Base-by-base conservation (phyloP, 2,888 invertebrate species). In the Rhogogaster chlorosoma region DNA sequence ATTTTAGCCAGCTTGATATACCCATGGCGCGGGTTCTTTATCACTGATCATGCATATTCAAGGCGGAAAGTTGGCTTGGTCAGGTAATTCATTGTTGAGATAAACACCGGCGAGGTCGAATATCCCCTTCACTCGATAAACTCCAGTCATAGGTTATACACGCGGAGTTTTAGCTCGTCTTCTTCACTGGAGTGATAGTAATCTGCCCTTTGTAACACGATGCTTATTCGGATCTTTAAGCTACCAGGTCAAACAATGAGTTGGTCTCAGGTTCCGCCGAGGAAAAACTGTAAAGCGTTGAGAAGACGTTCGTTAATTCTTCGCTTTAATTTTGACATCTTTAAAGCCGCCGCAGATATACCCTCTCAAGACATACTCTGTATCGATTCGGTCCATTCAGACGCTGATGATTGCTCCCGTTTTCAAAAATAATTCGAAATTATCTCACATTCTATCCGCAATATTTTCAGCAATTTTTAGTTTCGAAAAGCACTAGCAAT, bases 201-300 rank as follows among this genome's bases (percentile, higher is more conserved):
- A 77, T 77, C 77, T 77, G 53, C 77, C 77, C 77, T 77, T 77
- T 77, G 77, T 77, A 73, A 73, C 38, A 18, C 77, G 77, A 77
- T 49, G 77, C 49, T 73, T 73, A 42, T 73, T 73, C 71, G 26
- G 71, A 42, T 38, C 71, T 73, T 22, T 12, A 7, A 42, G 42
- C 26, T 77, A 32, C 57, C 42, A 53, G 32, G 49, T 77, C 18
- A 36, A 73, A 5, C 71, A n/a, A 73, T 73, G 71, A 38, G n/a
- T 42, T 3, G 7, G 71, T 71, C 67, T 42, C 22, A 15, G 42
- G 26, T 73, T 73, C 42, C 71, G 22, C 5, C n/a, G 38, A 15
- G 42, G 0, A n/a, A 5, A 42, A n/a, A 53, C n/a, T 7, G n/a
- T 49, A 1, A 53, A 53, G n/a, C 53, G 18, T 18, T 53, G 53